phyloP scores from a whole-genome alignment of 2,888 invertebrate genomes.

The Melanchra persicariae region DNA sequence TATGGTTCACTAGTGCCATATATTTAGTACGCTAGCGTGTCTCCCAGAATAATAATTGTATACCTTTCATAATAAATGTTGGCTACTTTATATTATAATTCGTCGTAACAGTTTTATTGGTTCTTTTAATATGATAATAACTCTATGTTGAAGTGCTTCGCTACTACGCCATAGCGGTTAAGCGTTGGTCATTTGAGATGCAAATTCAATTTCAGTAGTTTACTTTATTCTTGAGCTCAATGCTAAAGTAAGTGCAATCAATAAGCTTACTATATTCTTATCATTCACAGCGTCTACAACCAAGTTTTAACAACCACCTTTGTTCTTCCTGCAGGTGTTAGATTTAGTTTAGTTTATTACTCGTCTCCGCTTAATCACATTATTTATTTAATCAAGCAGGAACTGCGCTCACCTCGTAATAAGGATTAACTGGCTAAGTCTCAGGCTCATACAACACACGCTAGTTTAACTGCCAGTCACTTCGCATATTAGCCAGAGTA shows the following conservation, averaged over 20 bases:
- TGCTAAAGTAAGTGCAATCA: not conserved
- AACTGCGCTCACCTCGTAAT: constrained; percentile 21
- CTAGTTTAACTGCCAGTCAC: constrained; percentile 55
- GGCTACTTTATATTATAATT: constrained; percentile 52
- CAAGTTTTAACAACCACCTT: not conserved
- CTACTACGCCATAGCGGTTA: not conserved
- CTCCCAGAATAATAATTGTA: constrained; percentile 63
- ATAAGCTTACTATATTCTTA: not conserved
- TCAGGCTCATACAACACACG: constrained; percentile 31
- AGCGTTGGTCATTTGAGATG: not conserved
- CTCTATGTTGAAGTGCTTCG: constrained; percentile 25
- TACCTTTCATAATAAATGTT: constrained; percentile 59
- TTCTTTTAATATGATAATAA: constrained; percentile 55
- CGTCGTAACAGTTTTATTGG: constrained; percentile 46
- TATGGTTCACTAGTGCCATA: constrained; percentile 51
- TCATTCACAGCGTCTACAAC: not conserved
- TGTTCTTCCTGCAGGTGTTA: not conserved
- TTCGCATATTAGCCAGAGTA: constrained; percentile 52
- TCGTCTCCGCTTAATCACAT: not conserved
- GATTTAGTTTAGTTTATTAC: not conserved
- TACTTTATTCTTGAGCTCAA: too few relatives aligned
- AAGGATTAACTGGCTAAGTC: constrained; percentile 22
- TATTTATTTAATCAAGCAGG: constrained; percentile 31
- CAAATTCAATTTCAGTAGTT: not conserved
- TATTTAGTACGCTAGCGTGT: constrained; percentile 52